Evolutionary conservation across 2,888 invertebrate genomes (phyloP).

Genomic region (Odontocerum albicorne): DNA sequence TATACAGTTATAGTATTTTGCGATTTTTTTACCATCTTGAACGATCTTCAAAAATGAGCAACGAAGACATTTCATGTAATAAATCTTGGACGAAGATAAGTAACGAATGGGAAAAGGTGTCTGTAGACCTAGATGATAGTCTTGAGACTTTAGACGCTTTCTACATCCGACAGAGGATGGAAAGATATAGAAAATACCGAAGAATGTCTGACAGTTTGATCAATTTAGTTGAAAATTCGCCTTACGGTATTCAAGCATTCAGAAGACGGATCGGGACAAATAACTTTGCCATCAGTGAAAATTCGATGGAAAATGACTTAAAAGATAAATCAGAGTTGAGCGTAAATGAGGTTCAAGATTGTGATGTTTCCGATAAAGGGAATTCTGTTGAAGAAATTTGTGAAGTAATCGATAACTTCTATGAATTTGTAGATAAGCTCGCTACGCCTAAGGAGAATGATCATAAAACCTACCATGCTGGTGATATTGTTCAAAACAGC

Average conservation of each 20-base stretch:
- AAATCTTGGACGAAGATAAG: slow-evolving; percentile 54
- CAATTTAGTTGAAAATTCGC: too few relatives aligned
- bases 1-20: too few relatives aligned
- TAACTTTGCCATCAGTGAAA: too few relatives aligned
- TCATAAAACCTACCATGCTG: background rate
- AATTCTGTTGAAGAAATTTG: slow-evolving; percentile 17
- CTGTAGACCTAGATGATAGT: slow-evolving; percentile 29
- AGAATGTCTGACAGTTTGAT: too few relatives aligned
- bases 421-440: slow-evolving; percentile 9
- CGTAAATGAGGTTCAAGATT: too few relatives aligned
- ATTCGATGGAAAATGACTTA: too few relatives aligned
- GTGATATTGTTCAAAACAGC: slow-evolving; percentile 1
- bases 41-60: too few relatives aligned
- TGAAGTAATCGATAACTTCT: slow-evolving; percentile 15
- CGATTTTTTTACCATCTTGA: too few relatives aligned
- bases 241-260: slow-evolving; percentile 22
- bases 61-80: slow-evolving; percentile 8
- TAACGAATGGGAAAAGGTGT: slow-evolving; percentile 47
- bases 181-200: background rate
- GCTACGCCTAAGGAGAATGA: background rate
- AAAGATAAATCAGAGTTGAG: too few relatives aligned
- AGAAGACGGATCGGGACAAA: slow-evolving; percentile 4
- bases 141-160: too few relatives aligned
- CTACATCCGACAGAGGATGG: background rate
- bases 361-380: too few relatives aligned